Conservation (phyloP, 1,140 invertebrate genomes). For the Papilio helenus region DNA sequence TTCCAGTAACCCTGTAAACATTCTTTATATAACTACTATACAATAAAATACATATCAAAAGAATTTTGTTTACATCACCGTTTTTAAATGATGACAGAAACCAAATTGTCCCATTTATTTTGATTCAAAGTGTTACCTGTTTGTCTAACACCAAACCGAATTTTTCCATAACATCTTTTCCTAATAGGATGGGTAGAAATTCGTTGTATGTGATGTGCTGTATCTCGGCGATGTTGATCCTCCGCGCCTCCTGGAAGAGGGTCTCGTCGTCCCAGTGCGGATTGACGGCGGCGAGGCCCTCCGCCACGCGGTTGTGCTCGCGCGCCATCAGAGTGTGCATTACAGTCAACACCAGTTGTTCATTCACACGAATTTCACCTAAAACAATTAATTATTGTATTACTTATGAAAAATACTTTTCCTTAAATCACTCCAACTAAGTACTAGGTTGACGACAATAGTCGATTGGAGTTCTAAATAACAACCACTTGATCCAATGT, state of each 20-base stretch:
- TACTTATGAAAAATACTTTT: background rate
- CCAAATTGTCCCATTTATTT: background rate
- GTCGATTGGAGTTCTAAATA: background rate
- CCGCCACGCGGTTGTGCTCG: slow-evolving; percentile 94
- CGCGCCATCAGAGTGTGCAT: slow-evolving; percentile 95
- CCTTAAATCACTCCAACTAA: background rate
- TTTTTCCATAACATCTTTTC: slow-evolving; percentile 96
- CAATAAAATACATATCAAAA: background rate
- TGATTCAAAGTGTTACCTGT: slow-evolving; percentile 83
- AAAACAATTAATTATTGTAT: slow-evolving; percentile 29
- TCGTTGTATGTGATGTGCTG: slow-evolving; percentile 98
- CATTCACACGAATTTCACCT: slow-evolving; percentile 97
- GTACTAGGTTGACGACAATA: background rate
- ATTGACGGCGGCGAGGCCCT: slow-evolving; percentile 90
- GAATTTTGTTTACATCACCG: background rate
- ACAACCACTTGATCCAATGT: background rate
- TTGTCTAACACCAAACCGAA: slow-evolving; percentile 93
- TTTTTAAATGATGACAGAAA: background rate
- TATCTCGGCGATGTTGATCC: slow-evolving; percentile 94
- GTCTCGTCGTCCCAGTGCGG: slow-evolving; percentile 98
- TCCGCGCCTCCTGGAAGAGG: slow-evolving; percentile 94
- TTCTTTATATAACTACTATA: background rate
- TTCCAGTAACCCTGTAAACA: slow-evolving; percentile 91
- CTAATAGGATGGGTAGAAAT: slow-evolving; percentile 96
- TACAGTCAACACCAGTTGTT: slow-evolving; percentile 94